phyloP scores from a whole-genome alignment of 2,888 invertebrate species.

The Pteria penguin region DNA sequence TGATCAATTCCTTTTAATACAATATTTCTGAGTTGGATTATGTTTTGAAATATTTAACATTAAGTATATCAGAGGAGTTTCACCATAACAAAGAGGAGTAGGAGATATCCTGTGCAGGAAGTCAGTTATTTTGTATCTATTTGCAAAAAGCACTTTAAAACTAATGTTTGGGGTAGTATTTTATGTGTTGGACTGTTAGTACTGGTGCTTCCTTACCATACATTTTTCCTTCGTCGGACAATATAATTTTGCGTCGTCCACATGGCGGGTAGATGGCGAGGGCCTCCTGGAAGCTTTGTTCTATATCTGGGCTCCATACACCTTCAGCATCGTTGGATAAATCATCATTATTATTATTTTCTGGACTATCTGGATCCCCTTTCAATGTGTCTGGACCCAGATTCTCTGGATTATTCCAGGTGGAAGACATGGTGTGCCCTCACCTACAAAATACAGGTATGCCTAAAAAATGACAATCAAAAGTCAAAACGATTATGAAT shows the following conservation, averaged over 20 bases:
- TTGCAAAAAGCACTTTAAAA: too few species aligned
- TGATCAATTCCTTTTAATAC: too few species aligned
- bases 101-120: too few species aligned
- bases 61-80: too few species aligned
- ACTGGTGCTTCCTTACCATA: too few species aligned
- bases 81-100: too few species aligned
- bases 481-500: background rate
- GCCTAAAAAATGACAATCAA: background rate
- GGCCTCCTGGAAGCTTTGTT: constrained; percentile 99
- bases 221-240: constrained; percentile 99
- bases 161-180: too few species aligned
- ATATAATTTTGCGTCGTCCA: constrained; percentile 99
- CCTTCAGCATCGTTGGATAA: constrained; percentile 95
- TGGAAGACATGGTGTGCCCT: constrained; percentile 56
- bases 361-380: constrained; percentile 40
- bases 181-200: too few species aligned
- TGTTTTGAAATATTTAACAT: too few species aligned
- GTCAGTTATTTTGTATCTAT: too few species aligned
- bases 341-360: constrained; percentile 83
- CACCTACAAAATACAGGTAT: constrained; percentile 10
- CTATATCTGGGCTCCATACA: constrained; percentile 99
- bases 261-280: constrained; percentile 99
- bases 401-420: constrained; percentile 69
- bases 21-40: too few species aligned
- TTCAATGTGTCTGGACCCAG: constrained; percentile 46